phyloP scores from a whole-genome alignment of 1,140 invertebrate species.

The Caerostris darwini region DNA sequence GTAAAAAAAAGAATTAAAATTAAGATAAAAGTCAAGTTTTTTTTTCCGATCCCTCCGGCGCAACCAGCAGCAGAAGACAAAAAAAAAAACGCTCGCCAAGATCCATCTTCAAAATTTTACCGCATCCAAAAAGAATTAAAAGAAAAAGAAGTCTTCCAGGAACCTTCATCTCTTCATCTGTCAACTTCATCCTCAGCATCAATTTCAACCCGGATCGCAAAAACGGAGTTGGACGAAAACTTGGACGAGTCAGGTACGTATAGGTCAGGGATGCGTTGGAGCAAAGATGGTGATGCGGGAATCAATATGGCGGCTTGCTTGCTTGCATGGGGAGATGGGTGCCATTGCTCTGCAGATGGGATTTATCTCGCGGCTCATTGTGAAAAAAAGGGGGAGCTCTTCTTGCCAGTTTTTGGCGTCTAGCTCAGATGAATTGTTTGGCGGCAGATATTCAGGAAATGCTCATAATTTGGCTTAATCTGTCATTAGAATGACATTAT shows the following conservation, averaged over 20 bases:
- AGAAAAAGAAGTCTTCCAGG: slow-evolving; percentile 57
- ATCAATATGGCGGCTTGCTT: slow-evolving; percentile 59
- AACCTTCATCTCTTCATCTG: slow-evolving; percentile 30
- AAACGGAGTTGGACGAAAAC: slow-evolving; percentile 73
- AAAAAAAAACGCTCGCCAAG: not conserved
- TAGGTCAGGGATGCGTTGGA: not conserved
- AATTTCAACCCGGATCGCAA: slow-evolving; percentile 25
- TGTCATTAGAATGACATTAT: not conserved
- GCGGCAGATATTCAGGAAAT: too few species aligned
- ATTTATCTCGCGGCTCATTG: slow-evolving; percentile 10
- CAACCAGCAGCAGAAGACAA: slow-evolving; percentile 2
- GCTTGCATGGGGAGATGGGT: slow-evolving; percentile 40
- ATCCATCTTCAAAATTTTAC: not conserved
- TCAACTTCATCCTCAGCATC: slow-evolving; percentile 10
- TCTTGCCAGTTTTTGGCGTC: not conserved
- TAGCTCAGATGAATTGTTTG: not conserved
- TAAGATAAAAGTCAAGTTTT: not conserved
- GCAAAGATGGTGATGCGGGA: slow-evolving; percentile 34
- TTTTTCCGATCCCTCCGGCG: not conserved
- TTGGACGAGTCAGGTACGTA: slow-evolving; percentile 65
- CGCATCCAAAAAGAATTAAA: not conserved
- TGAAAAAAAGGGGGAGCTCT: not conserved
- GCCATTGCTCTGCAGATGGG: slow-evolving; percentile 52
- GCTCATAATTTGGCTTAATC: not conserved
- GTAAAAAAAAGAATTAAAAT: slow-evolving; percentile 24